A percentile compares a stretch with the other conserved stretches of the same genome.
Evolutionary conservation across 1,140 invertebrate genomes (phyloP).

Genomic region (Grapholita molesta): DNA sequence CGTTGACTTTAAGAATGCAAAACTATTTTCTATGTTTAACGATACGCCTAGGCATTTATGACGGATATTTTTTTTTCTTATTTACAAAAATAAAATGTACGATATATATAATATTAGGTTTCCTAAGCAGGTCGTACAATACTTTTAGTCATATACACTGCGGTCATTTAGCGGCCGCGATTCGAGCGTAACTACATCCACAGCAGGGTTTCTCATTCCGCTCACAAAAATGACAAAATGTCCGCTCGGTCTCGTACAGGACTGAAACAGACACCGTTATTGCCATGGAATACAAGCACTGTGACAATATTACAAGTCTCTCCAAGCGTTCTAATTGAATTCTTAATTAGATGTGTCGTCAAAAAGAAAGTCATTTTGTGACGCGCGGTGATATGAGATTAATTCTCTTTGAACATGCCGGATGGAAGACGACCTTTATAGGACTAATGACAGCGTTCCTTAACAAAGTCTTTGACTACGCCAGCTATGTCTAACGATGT

Average conservation of each 20-base stretch:
- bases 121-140: background rate
- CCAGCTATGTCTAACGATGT: background rate
- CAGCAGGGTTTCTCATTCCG: constrained; percentile 6
- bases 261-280: background rate
- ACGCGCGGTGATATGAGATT: constrained; percentile 26
- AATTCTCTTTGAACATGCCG: constrained; percentile 19
- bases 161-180: background rate
- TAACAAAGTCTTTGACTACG: background rate
- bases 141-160: background rate
- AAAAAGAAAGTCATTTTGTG: constrained; percentile 26
- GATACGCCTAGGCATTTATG: no score
- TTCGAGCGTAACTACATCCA: background rate
- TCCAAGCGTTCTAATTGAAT: constrained; percentile 11
- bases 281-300: background rate
- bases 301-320: background rate
- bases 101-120: background rate
- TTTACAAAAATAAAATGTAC: background rate
- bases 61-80: no score
- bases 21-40: no score
- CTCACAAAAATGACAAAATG: constrained; percentile 8
- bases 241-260: background rate
- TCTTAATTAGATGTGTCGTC: constrained; percentile 22
- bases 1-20: no score
- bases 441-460: constrained; percentile 7
- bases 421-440: constrained; percentile 22